phyloP scores from a whole-genome alignment of 2,113 vertebrate species.

The Brachyistius frenatus region DNA sequence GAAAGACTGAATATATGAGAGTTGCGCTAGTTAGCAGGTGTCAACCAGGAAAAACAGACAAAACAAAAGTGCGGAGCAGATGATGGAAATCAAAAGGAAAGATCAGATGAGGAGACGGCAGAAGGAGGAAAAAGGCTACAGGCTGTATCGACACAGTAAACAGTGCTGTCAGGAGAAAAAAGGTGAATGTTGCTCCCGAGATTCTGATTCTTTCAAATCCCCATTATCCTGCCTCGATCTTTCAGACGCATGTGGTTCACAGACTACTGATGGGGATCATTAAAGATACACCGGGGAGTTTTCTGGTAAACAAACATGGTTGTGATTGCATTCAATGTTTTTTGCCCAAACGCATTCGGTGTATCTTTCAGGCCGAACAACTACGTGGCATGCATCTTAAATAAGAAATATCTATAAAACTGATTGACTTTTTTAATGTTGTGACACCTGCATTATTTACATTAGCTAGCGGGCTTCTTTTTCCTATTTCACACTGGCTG shows the following conservation, averaged over 20 bases:
- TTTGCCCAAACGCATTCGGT: not conserved
- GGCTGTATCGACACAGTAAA: conserved; percentile 15
- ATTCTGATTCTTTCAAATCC: conserved; percentile 11
- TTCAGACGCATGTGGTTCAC: conserved; percentile 23
- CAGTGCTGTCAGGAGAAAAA: conserved; percentile 5
- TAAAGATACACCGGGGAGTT: conserved; percentile 7
- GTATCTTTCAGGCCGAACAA: not conserved
- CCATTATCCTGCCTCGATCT: not conserved
- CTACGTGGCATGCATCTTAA: not conserved
- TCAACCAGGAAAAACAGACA: conserved; percentile 23
- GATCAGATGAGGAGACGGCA: conserved; percentile 16
- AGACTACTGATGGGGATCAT: conserved; percentile 25
- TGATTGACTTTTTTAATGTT: not conserved
- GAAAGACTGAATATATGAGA: not conserved
- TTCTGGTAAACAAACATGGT: not conserved
- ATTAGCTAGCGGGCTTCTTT: not conserved
- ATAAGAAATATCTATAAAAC: not conserved
- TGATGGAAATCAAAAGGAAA: conserved; percentile 39
- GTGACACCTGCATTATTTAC: conserved; percentile 1
- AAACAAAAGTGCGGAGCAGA: conserved; percentile 36
- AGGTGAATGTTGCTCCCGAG: not conserved
- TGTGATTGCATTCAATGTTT: conserved; percentile 1
- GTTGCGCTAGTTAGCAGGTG: conserved; percentile 4
- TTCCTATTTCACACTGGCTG: not conserved
- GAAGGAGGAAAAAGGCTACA: conserved; percentile 17